These are phyloP conservation scores for Siniperca chuatsi DNA, from an alignment of 2,113 vertebrate species.

Conservation along the genomic window DNA sequence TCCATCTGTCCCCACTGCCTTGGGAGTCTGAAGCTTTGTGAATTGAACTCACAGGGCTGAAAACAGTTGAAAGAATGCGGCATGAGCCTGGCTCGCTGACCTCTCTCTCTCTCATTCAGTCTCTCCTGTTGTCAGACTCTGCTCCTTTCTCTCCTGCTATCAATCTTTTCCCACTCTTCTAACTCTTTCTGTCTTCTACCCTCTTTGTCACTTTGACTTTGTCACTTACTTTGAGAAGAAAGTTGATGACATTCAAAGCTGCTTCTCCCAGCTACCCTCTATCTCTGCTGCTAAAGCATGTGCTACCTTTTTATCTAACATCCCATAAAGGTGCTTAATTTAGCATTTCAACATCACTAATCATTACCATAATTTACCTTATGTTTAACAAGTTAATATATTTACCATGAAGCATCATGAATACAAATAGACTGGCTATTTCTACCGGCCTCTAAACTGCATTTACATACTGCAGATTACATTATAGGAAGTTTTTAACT, in stretches of 20 bases:
- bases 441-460: neutral
- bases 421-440: no score
- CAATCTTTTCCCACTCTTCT: neutral
- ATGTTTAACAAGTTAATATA: neutral
- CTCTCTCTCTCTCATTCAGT: conserved; percentile 28
- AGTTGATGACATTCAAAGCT: neutral
- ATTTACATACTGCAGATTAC: neutral
- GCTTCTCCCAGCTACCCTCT: neutral
- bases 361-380: neutral
- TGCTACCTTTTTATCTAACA: neutral
- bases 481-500: neutral
- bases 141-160: conserved; percentile 10
- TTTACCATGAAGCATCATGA: neutral
- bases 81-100: conserved; percentile 17
- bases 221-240: neutral
- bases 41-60: conserved; percentile 29
- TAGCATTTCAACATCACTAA: neutral
- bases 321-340: neutral
- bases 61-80: conserved; percentile 32
- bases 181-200: neutral
- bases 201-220: conserved; percentile 7
- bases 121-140: conserved; percentile 2
- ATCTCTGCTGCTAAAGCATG: neutral
- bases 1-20: conserved; percentile 65
- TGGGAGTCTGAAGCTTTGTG: conserved; percentile 28